phyloP scores from a whole-genome alignment of 1,140 invertebrate genomes.

The Chironomus tepperi region DNA sequence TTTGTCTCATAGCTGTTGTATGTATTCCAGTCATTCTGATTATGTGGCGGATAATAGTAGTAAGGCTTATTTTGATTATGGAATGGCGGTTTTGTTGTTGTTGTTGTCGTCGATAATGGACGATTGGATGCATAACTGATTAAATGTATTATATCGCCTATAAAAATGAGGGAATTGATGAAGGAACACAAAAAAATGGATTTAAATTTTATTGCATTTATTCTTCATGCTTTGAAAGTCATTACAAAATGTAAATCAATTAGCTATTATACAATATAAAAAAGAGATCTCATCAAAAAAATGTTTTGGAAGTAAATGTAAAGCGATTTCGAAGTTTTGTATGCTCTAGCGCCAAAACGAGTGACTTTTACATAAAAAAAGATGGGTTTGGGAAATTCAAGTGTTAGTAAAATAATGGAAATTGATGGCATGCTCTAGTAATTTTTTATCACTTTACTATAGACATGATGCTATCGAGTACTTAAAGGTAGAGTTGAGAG shows the following conservation, averaged over 20 bases:
- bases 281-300: not conserved
- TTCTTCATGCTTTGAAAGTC: not conserved
- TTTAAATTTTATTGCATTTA: slow-evolving; percentile 25
- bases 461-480: not conserved
- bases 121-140: slow-evolving; percentile 46
- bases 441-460: not conserved
- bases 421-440: not conserved
- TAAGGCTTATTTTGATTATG: slow-evolving; percentile 13
- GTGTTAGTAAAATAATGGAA: slow-evolving; percentile 19
- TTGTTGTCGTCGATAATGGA: not conserved
- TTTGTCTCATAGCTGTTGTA: not conserved
- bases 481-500: too few relatives aligned
- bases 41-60: not conserved
- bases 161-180: not conserved
- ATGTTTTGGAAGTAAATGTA: not conserved
- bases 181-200: not conserved
- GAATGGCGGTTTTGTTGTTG: not conserved
- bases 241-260: slow-evolving; percentile 23
- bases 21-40: not conserved
- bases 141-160: slow-evolving; percentile 50
- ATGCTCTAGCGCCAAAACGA: not conserved
- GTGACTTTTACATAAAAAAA: slow-evolving; percentile 21
- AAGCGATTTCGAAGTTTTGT: not conserved
- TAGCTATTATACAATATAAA: slow-evolving; percentile 11
- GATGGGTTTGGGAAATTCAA: not conserved